Evolutionary conservation across 2,113 vertebrate genomes (phyloP).

Genomic region (Balaeniceps rex): DNA sequence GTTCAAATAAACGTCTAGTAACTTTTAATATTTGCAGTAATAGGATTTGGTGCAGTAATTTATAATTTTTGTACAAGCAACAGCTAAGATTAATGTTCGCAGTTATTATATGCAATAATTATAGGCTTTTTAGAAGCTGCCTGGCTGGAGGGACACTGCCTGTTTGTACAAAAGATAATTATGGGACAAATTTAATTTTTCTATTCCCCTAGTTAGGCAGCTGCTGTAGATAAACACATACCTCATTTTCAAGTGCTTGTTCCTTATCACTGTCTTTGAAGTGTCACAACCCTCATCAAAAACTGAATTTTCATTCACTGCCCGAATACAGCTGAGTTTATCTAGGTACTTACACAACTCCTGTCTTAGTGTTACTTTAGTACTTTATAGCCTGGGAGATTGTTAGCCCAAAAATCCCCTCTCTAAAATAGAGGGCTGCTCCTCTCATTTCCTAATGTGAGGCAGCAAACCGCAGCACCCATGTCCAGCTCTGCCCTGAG

Average conservation of each 20-base stretch:
- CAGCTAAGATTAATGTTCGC: constrained; percentile 54
- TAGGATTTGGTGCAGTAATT: constrained; percentile 60
- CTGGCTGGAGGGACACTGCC: constrained; percentile 53
- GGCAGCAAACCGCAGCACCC: background rate
- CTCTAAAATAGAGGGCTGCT: background rate
- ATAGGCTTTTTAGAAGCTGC: constrained; percentile 43
- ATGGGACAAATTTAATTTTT: constrained; percentile 55
- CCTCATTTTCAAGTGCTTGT: background rate
- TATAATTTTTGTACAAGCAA: constrained; percentile 47
- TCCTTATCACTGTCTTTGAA: constrained; percentile 6
- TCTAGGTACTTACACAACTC: background rate
- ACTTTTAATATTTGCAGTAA: constrained; percentile 53
- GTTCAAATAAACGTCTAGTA: background rate
- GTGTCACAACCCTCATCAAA: background rate
- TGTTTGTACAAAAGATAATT: constrained; percentile 59
- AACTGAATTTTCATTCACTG: background rate
- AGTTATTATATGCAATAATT: constrained; percentile 65
- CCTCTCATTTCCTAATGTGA: rapidly evolving
- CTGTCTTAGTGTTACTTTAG: background rate
- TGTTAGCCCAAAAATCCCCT: background rate
- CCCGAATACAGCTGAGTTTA: background rate
- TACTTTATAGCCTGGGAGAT: background rate
- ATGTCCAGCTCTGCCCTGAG: background rate
- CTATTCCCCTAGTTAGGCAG: background rate
- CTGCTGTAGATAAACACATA: constrained; percentile 32